Evolutionary conservation across 2,113 vertebrate genomes (phyloP), one percentile per base, ranked within the genome.

Genomic region (Hirundichthys speculiger): DNA sequence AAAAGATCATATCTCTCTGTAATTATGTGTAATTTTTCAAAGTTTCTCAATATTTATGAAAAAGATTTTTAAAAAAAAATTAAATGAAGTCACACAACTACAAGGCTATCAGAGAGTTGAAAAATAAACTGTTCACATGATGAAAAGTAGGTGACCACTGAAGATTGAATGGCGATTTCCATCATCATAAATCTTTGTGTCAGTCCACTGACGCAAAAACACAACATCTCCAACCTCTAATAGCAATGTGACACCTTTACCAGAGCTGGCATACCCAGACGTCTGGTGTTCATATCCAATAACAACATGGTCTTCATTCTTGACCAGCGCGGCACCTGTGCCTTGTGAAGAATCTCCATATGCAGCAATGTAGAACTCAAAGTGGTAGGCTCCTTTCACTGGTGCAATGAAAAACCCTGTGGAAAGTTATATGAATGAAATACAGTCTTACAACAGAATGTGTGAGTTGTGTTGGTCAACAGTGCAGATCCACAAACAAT

Each of bases 111-210:
- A n/a, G n/a, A n/a, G n/a, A n/a, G n/a, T n/a, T 27, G 25, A 4
- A 27, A 4, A 27, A 8, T 45, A 46, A 45, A 21, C 15, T 12
- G 14, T 5, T 80, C 45, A 82, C 68, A 67, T 63, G 49, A 64
- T 59, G 14, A 85, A 85, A 60, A 82, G 69, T 45, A 85, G 46
- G 34, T 76, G 69, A 11, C 75, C 75, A 58, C 83, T 79, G 48
- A 85, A 79, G 1, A 64, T 82, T 15, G 40, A 73, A 3, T 39
- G 38, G 0, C 18, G 1, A 2, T 62, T 1, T 14, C 0, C 0
- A 79, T 2, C 9, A 10, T 82, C 83, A 85, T 0, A 54, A 3
- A 85, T 55, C 40, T 13, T 40, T 22, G 58, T 0, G 6, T 20
- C 38, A 0, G 0, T 0, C 62, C 21, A 40, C 50, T n/a, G 42